Evolutionary conservation across 2,888 invertebrate genomes (phyloP), one percentile per base, ranked within the genome.

Genomic region (Drepana falcataria): DNA sequence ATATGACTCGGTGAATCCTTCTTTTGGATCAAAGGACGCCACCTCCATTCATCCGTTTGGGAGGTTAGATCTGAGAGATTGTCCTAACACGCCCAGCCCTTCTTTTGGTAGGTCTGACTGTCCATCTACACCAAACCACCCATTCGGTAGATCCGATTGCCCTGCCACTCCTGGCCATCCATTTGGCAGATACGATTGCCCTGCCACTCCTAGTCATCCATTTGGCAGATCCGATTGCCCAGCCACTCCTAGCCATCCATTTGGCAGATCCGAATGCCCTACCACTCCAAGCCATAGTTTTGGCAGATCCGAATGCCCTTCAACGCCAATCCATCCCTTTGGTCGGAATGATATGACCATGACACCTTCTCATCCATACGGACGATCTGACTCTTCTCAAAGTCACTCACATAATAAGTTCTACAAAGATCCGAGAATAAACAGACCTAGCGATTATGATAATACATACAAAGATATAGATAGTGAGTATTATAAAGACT

Each of bases 381-480:
- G 68, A 44, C 59, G 71, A 54, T 56, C 64, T 2, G 73, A 74
- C 37, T 62, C 40, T 54, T 59, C 61, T 47, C 40, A 61, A 59
- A 63, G 72, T 53, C 55, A 62, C 57, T 53, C 57, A 7, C 61
- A 59, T 48, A 65, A 53, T 53, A 71, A 66, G 49, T 75, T 65
- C 55, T 67, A 52, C 35, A 79, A 83, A 62, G 87, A 86, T 71
- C 85, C 83, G 4, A 82, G 86, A 64, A 61, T 83, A 21, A 76
- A 81, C 58, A 79, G 85, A 75, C 75, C 61, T 59, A 59, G 69
- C 35, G 84, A 86, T 2, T 72, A 71, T 56, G 81, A 83, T 59
- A 55, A 65, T n/a, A 68, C 65, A 48, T 55, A 61, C 56, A 64
- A 66, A 53, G 81, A 81, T 48, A 75, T 67, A 56, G 81, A 81